A percentile compares a stretch with the other conserved stretches of the same genome.
These are phyloP conservation scores for Achatina immaculata DNA, from an alignment of 1,140 invertebrate species.

Conservation along the genomic window DNA sequence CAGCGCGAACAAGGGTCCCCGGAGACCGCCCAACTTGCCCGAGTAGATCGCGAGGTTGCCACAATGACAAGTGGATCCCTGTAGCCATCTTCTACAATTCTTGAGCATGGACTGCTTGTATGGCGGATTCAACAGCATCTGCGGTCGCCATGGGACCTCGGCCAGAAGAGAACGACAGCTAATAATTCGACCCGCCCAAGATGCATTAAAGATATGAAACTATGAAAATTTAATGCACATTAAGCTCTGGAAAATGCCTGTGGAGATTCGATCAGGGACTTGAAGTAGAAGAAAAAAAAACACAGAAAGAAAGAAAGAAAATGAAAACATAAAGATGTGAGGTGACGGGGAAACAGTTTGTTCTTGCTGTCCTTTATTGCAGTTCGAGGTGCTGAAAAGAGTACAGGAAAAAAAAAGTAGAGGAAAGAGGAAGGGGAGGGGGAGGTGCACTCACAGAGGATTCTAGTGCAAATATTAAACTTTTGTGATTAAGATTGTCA, in stretches of 20 bases:
- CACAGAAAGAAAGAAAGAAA: too few relatives aligned
- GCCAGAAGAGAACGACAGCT: slow-evolving; percentile 4
- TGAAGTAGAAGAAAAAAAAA: background rate
- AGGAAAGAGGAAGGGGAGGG: background rate
- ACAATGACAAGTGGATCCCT: slow-evolving; percentile 16
- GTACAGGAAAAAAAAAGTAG: too few relatives aligned
- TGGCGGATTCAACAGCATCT: background rate
- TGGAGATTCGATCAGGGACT: background rate
- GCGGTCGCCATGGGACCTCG: background rate
- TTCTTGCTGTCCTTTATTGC: background rate
- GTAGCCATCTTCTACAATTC: slow-evolving; percentile 19
- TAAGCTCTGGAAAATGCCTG: slow-evolving; percentile 17
- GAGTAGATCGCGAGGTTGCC: background rate
- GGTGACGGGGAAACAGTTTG: background rate
- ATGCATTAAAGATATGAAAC: slow-evolving; percentile 51
- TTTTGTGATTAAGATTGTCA: slow-evolving; percentile 41
- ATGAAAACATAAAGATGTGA: too few relatives aligned
- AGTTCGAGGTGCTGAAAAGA: background rate
- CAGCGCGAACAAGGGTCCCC: slow-evolving; percentile 8
- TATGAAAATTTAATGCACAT: slow-evolving; percentile 52
- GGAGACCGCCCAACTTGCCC: background rate
- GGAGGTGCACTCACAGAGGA: background rate
- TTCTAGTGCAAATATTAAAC: slow-evolving; percentile 41
- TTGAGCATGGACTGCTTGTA: background rate
- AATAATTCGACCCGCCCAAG: slow-evolving; percentile 38